phyloP scores from a whole-genome alignment of 2,797 vertebrate species.

The Pseudomugil tenellus region DNA sequence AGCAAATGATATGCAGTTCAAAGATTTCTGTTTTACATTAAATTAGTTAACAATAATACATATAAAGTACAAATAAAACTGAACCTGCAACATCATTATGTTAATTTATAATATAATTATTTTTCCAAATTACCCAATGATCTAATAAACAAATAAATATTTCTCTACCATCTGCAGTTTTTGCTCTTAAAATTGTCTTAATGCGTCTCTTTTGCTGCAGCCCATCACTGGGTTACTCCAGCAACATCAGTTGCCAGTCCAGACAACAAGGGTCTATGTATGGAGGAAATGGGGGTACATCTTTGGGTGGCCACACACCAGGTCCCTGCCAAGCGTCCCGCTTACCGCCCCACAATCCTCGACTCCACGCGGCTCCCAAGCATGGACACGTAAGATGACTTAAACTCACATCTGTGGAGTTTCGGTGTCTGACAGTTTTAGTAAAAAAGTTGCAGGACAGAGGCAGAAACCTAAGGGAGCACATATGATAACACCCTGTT shows the following conservation, averaged over 20 bases:
- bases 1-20: background rate
- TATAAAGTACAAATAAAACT: background rate
- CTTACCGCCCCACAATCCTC: constrained; percentile 81
- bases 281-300: constrained; percentile 76
- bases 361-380: constrained; percentile 82
- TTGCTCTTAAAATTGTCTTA: background rate
- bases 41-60: background rate
- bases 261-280: constrained; percentile 85
- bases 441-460: background rate
- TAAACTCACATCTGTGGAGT: background rate
- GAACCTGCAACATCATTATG: background rate
- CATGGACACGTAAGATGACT: constrained; percentile 85
- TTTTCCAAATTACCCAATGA: background rate
- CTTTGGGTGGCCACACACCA: constrained; percentile 71
- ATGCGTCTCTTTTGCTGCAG: constrained; percentile 34
- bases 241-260: constrained; percentile 88
- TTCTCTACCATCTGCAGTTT: background rate
- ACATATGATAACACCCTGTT: background rate
- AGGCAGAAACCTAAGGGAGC: background rate
- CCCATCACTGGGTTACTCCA: constrained; percentile 87
- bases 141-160: background rate
- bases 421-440: constrained; percentile 16
- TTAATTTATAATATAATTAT: too few relatives aligned
- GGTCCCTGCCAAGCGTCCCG: constrained; percentile 83
- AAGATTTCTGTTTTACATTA: background rate